Percentiles rank a stretch among this genome's conserved stretches.
These are phyloP conservation scores for Pycnonotus jocosus DNA, from an alignment of 2,113 vertebrate species.

Conservation along the genomic window DNA sequence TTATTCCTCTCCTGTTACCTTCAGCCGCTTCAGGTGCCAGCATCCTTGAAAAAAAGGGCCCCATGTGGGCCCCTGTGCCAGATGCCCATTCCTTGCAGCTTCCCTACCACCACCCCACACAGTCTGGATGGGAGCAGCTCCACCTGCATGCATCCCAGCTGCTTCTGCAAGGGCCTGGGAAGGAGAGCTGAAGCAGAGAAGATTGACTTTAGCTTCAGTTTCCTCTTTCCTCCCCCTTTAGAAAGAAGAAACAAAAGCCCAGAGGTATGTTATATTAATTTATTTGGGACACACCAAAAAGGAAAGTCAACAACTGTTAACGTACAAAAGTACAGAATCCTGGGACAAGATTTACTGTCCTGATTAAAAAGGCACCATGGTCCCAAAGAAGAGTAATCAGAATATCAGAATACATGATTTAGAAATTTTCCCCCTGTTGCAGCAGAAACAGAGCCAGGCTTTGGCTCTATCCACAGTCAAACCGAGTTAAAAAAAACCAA, in stretches of 20 bases:
- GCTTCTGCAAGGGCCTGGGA: background rate
- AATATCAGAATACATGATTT: conserved; percentile 44
- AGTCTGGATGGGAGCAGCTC: fast-evolving
- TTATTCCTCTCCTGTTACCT: background rate
- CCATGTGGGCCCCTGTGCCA: background rate
- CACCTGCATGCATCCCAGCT: background rate
- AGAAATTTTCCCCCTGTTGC: conserved; percentile 22
- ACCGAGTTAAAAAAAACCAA: background rate
- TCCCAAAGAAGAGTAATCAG: conserved; percentile 55
- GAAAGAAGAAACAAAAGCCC: conserved; percentile 35
- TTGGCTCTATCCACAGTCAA: conserved; percentile 55
- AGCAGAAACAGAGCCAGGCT: conserved; percentile 55
- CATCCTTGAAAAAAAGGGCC: background rate
- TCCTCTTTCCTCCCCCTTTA: conserved; percentile 34
- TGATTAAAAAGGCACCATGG: conserved; percentile 66
- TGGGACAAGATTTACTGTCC: conserved; percentile 66
- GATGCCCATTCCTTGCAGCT: background rate
- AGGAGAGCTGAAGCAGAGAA: background rate
- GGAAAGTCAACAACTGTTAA: conserved; percentile 59
- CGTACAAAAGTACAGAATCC: conserved; percentile 64
- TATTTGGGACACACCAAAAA: conserved; percentile 66
- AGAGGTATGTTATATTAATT: conserved; percentile 54
- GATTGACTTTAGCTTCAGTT: background rate
- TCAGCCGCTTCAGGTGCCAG: background rate
- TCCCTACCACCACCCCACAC: fast-evolving